Base-by-base conservation (phyloP, 1,140 invertebrate genomes). In the Brachystomella parvula region DNA sequence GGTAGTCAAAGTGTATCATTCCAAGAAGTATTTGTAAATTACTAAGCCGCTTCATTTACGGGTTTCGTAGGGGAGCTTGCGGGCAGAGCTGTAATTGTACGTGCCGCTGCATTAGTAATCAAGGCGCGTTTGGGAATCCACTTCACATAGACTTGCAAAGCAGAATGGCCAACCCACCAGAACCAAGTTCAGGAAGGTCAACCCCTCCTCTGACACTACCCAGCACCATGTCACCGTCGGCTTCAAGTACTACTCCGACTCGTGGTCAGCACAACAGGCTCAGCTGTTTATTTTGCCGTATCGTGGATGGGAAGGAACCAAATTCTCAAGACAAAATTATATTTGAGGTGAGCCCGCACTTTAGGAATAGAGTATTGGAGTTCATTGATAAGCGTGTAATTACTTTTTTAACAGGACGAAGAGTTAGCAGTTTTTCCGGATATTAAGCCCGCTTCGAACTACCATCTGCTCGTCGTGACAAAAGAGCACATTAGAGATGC, bases 401-500 rank as follows among this genome's bases (percentile, higher is more conserved):
- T 15, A 15, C 21, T 53, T 65, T 53, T 85, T 69, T 76, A 79
- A 71, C 81, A 94, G 83, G 88, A 91, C 75, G 86, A 92, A 1
- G 82, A 87, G 60, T 78, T 89, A 49, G 82, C 87, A 19, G 86
- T 89, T 32, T 92, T 95, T 75, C 83, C 83, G 63, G 92, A 94
- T 75, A 93, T 93, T 35, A 84, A 85, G 75, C 92, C 92, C 21
- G 90, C 86, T 0, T 83, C 89, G 0, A 82, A 82, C 24, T 84
- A 89, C 78, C 92, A 96, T 78, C 87, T 87, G 75, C 81, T 95
- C 44, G 84, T 89, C 47, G 80, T 93, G 30, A 84, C 92, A 0
- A 90, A 87, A 75, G 77, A 79, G 24, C 92, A 95, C 77, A 85
- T 91, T 59, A 77, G 79, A 49, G 87, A 89, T 80, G 83, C 85